phyloP scores from a whole-genome alignment of 1,140 invertebrate genomes.

The Pseudomyrmex dendroicus region DNA sequence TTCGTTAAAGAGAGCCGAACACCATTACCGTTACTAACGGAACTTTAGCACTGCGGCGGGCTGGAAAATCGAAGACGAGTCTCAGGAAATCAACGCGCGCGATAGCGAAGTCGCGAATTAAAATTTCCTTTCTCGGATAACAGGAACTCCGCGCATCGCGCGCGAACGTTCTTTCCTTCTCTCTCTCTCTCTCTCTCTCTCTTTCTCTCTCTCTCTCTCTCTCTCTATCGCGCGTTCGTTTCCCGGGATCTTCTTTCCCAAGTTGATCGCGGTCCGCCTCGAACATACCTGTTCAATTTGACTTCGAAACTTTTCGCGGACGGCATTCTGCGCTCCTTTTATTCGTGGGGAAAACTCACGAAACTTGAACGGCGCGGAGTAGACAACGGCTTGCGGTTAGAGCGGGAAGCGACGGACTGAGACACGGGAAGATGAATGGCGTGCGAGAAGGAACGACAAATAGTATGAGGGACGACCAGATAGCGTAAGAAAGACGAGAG shows the following conservation, averaged over 20 bases:
- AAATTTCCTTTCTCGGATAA: conserved; percentile 55
- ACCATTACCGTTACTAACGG: background rate
- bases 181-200: background rate
- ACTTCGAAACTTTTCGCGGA: conserved; percentile 64
- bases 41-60: conserved; percentile 34
- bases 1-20: conserved; percentile 11
- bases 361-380: conserved; percentile 54
- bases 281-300: conserved; percentile 67
- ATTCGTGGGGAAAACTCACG: conserved; percentile 63
- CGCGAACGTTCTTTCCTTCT: background rate
- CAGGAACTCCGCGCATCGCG: conserved; percentile 31
- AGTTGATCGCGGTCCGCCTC: conserved; percentile 44
- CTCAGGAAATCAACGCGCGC: conserved; percentile 40
- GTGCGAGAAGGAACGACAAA: conserved; percentile 42
- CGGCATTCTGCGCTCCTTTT: conserved; percentile 63
- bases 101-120: conserved; percentile 7
- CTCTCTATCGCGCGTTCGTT: background rate
- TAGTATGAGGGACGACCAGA: conserved; percentile 47
- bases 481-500: conserved; percentile 20
- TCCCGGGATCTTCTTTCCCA: conserved; percentile 15
- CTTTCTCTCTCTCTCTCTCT: background rate
- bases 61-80: conserved; percentile 19
- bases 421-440: conserved; percentile 48
- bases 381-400: conserved; percentile 48
- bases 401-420: background rate